Conservation (phyloP, 2,797 vertebrate genomes). For the Dicrostonyx torquatus region DNA sequence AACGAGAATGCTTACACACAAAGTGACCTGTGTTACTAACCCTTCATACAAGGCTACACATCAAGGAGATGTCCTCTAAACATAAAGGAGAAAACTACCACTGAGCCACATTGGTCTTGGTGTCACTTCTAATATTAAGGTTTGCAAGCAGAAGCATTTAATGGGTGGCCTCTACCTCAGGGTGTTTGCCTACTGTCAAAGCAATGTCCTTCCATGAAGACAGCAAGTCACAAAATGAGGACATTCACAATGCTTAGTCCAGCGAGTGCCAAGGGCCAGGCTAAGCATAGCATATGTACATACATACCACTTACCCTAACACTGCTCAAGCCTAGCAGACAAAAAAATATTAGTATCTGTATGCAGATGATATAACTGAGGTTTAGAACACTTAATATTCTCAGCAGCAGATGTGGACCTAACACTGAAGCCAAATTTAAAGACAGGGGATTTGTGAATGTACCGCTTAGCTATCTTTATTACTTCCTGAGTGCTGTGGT, state of each 20-base stretch:
- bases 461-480: background rate
- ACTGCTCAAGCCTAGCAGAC: background rate
- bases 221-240: background rate
- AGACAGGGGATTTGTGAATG: background rate
- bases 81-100: background rate
- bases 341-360: background rate
- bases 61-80: background rate
- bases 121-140: background rate
- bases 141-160: constrained; percentile 21
- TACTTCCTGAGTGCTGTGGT: background rate
- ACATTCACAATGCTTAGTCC: background rate
- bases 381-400: background rate
- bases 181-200: background rate
- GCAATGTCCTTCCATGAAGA: background rate
- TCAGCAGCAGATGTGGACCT: background rate
- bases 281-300: background rate
- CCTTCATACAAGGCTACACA: background rate
- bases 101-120: background rate
- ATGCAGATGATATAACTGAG: background rate
- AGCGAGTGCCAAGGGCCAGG: background rate
- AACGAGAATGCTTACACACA: background rate
- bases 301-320: background rate
- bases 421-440: background rate
- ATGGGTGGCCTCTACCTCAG: background rate
- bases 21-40: background rate